These are phyloP conservation scores for Ranitomeya imitator DNA, from an alignment of 2,113 vertebrate species.

Conservation along the genomic window DNA sequence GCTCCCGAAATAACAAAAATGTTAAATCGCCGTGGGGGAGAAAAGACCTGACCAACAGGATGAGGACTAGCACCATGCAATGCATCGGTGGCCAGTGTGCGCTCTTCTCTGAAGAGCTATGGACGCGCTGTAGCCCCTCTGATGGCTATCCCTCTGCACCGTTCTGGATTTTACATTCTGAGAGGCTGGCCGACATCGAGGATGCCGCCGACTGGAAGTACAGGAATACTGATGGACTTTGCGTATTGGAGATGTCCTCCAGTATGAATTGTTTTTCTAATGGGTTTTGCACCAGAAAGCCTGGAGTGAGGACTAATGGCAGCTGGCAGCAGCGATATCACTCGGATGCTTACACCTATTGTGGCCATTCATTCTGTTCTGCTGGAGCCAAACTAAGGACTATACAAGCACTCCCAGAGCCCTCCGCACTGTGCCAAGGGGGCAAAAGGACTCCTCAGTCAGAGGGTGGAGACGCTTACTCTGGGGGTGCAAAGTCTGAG, in stretches of 20 bases:
- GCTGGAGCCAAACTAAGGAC: constrained; percentile 82
- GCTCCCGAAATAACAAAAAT: constrained; percentile 63
- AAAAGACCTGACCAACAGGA: constrained; percentile 64
- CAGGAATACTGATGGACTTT: constrained; percentile 70
- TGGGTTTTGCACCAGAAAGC: constrained; percentile 79
- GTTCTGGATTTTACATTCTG: constrained; percentile 86
- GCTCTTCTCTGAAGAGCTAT: constrained; percentile 64
- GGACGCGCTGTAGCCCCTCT: constrained; percentile 67
- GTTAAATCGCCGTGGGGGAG: constrained; percentile 69
- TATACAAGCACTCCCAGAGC: constrained; percentile 75
- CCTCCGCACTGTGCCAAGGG: constrained; percentile 70
- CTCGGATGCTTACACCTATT: constrained; percentile 77
- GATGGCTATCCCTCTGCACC: constrained; percentile 68
- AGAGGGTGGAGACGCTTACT: constrained; percentile 72
- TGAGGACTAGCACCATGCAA: constrained; percentile 65
- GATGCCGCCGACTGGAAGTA: constrained; percentile 90
- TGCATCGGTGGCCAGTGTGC: constrained; percentile 63
- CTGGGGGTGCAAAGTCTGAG: constrained; percentile 73
- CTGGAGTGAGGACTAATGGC: constrained; percentile 83
- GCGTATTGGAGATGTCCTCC: constrained; percentile 74
- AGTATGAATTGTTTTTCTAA: constrained; percentile 68
- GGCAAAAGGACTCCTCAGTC: constrained; percentile 83
- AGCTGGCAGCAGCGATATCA: constrained; percentile 82
- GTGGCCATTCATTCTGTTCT: constrained; percentile 90
- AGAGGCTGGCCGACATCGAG: constrained; percentile 89